Evolutionary conservation across 2,888 invertebrate genomes (phyloP), one percentile per base, ranked within the genome.

Genomic region (Hecatera dysodea): DNA sequence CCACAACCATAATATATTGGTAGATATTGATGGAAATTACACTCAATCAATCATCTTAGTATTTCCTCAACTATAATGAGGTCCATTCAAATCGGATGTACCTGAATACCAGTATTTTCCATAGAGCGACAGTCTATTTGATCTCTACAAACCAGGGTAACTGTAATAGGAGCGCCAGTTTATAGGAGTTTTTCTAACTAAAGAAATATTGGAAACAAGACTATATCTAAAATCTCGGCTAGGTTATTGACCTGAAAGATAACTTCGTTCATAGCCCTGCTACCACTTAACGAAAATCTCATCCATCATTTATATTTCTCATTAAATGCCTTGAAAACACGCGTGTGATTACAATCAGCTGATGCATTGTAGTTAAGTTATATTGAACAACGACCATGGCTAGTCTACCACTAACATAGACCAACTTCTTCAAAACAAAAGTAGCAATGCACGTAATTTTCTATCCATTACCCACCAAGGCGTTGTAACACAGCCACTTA

Each of bases 401-500:
- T 29, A 1, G 15, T 5, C 24, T 17, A 19, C 5, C 11, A 36
- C 9, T 15, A 50, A 27, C 12, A 46, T 8, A 53, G 6, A 59
- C 11, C 11, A 9, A 50, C 24, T 6, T 48, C 12, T 1, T 24
- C 44, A 0, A 53, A 27, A 46, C 60, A n/a, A 67, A 63, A 12
- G 22, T 5, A 52, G 52, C 60, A 57, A 67, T 71, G 75, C 67
- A 78, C 11, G 22, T 29, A 46, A 64, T 70, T 39, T 19, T 53
- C 22, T 42, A 44, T 12, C 52, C 60, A 67, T 64, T 67, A 70
- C 19, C 53, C 42, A 39, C 24, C 22, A 63, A 64, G 60, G 72
- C 61, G 72, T 75, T 67, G 50, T 44, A 78, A 71, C 59, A 72
- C 42, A 75, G 48, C 64, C 78, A 75, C 75, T 78, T 79, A 79